phyloP scores from a whole-genome alignment of 2,888 invertebrate species.

The Tetragonula carbonaria region DNA sequence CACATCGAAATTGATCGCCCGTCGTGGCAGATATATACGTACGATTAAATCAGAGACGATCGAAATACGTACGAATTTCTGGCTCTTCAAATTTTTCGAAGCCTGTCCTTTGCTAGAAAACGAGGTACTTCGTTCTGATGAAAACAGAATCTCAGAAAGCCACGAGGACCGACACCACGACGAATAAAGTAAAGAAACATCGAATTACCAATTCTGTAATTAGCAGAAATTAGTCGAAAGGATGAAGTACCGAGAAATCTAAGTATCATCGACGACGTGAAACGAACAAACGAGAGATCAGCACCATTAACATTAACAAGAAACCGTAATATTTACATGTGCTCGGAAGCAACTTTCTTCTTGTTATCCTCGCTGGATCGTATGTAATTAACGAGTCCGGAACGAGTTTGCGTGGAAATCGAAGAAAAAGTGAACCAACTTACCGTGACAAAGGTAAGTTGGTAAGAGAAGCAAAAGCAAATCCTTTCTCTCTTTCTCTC shows the following conservation, averaged over 20 bases:
- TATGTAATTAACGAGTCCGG: slow-evolving; percentile 6
- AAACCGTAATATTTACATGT: neutral
- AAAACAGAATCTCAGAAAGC: too few relatives aligned
- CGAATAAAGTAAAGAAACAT: too few relatives aligned
- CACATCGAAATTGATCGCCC: neutral
- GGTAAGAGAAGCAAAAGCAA: neutral
- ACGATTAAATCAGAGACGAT: neutral
- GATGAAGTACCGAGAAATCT: too few relatives aligned
- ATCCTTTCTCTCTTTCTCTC: neutral
- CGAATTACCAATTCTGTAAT: too few relatives aligned
- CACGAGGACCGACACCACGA: too few relatives aligned
- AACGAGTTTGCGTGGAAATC: neutral
- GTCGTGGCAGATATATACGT: neutral
- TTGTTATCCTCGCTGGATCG: neutral
- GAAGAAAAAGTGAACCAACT: slow-evolving; percentile 11
- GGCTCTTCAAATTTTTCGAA: neutral
- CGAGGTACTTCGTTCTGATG: too few relatives aligned
- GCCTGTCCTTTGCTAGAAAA: too few relatives aligned
- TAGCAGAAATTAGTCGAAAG: too few relatives aligned
- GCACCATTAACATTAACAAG: neutral
- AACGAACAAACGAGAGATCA: neutral
- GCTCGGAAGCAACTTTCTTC: slow-evolving; percentile 27
- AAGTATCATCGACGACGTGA: too few relatives aligned
- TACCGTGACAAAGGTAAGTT: neutral
- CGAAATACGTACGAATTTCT: neutral